Evolutionary conservation across 1,140 invertebrate genomes (phyloP).

Genomic region (Drosophila kanapiae): DNA sequence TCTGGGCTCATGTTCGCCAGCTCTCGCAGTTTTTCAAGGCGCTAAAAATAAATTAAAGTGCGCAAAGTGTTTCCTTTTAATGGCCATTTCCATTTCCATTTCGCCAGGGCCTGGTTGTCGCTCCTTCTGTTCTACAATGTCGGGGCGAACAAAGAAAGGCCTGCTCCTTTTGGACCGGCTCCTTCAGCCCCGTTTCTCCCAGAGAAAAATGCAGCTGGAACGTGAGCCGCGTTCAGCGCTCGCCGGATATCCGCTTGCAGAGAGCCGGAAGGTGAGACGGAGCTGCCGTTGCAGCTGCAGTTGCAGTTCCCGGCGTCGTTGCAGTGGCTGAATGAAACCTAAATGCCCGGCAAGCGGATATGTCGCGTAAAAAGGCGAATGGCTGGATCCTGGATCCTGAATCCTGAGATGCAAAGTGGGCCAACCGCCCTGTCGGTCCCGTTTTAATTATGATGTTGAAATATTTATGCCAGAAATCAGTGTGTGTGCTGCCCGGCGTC

Average conservation of each 20-base stretch:
- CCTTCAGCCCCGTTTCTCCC: neutral
- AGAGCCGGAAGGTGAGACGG: constrained; percentile 52
- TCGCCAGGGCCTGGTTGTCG: constrained; percentile 56
- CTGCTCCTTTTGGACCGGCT: constrained; percentile 16
- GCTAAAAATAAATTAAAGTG: constrained; percentile 80
- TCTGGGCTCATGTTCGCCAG: constrained; percentile 10
- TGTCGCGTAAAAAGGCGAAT: constrained; percentile 74
- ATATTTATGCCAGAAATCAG: constrained; percentile 55
- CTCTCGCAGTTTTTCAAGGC: constrained; percentile 61
- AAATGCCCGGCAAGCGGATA: constrained; percentile 79
- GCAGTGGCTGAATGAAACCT: constrained; percentile 63
- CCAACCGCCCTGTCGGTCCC: constrained; percentile 5
- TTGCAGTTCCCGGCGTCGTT: constrained; percentile 6
- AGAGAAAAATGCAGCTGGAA: constrained; percentile 73
- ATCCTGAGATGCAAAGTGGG: constrained; percentile 23
- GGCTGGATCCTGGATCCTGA: constrained; percentile 47
- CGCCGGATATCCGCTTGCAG: constrained; percentile 66
- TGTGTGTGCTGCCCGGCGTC: constrained; percentile 16
- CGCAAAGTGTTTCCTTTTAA: constrained; percentile 75
- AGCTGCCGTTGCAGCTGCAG: constrained; percentile 22
- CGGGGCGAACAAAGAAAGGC: constrained; percentile 46
- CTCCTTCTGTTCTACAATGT: constrained; percentile 71
- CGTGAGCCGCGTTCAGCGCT: constrained; percentile 67
- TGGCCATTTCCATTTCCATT: constrained; percentile 53
- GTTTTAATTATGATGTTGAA: constrained; percentile 50